Base-by-base conservation (phyloP, 2,113 vertebrate species). In the Apeltes quadracus region DNA sequence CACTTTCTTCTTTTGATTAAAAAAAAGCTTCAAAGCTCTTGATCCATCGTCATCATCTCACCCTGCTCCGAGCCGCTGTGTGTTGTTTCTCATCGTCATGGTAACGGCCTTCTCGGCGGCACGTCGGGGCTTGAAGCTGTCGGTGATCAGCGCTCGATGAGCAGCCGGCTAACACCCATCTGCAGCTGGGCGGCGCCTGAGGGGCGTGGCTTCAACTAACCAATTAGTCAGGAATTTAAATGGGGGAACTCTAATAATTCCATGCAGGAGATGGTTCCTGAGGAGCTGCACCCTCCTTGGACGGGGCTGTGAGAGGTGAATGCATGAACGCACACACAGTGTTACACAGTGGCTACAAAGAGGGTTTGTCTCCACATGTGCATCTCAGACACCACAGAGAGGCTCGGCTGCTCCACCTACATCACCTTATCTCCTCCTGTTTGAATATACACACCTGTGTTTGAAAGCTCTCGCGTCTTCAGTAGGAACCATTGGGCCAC, bases 71-170 rank as follows among this genome's bases (percentile, higher is more conserved):
- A n/a, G 36, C 53, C 38, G 15, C 3, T 41, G 48, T 18, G 36
- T 61, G 59, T 43, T 1, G 44, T 70, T 36, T 54, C 3, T 39
- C 12, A 13, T 39, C 27, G 1, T 7, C 61, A 50, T 22, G 68
- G 78, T 4, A 53, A 69, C 65, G 50, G 67, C 58, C 74, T 15
- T 29, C 53, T 16, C 4, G 1, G 22, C 62, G 41, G 56, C 85
- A 78, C 9, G 85, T 78, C 56, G 5, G n/a, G 66, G 79, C 79
- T 32, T 75, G 85, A 83, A 57, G 7, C 53, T 71, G 46, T 54
- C 11, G 15, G 27, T 80, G 67, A 64, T 66, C 63, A 44, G 8
- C 18, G n/a, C n/a, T n/a, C n/a, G n/a, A n/a, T n/a, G n/a, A n/a
- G n/a, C n/a, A n/a, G n/a, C n/a, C n/a, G 50, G 61, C 57, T 46